Percentiles rank a stretch among this genome's conserved stretches.
These are phyloP conservation scores for Sebastes itinus DNA, from an alignment of 2,797 vertebrate species.

Conservation along the genomic window DNA sequence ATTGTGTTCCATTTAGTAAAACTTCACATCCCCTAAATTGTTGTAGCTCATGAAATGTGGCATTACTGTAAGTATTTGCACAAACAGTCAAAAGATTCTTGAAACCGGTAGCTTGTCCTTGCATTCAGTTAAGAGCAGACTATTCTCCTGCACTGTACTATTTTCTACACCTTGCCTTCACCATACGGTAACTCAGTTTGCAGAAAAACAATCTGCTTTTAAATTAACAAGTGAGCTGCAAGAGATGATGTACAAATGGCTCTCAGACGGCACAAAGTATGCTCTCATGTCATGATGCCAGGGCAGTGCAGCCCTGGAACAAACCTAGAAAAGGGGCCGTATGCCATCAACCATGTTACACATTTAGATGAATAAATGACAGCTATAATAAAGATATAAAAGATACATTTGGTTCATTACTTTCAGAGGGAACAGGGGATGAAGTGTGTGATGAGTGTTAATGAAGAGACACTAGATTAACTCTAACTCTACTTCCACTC, in stretches of 20 bases:
- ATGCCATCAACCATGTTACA: neutral
- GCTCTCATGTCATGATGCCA: neutral
- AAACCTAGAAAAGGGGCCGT: neutral
- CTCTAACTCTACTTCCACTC: too few relatives aligned
- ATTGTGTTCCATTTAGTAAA: neutral
- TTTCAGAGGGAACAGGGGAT: neutral
- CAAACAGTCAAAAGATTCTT: neutral
- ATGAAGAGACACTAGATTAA: neutral
- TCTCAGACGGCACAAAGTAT: neutral
- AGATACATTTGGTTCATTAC: neutral
- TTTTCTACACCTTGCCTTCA: neutral
- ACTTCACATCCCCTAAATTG: neutral
- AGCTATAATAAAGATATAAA: neutral
- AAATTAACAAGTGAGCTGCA: neutral
- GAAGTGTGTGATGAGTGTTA: neutral
- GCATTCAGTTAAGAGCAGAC: neutral
- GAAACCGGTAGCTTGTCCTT: neutral
- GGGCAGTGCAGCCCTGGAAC: neutral
- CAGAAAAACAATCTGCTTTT: neutral
- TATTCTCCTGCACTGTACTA: neutral
- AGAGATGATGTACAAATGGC: constrained; percentile 1
- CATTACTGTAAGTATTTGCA: neutral
- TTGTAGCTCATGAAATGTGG: neutral
- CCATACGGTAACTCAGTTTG: neutral
- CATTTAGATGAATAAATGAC: neutral